phyloP scores from a whole-genome alignment of 2,797 vertebrate genomes.

The Triplophysa bombifrons region DNA sequence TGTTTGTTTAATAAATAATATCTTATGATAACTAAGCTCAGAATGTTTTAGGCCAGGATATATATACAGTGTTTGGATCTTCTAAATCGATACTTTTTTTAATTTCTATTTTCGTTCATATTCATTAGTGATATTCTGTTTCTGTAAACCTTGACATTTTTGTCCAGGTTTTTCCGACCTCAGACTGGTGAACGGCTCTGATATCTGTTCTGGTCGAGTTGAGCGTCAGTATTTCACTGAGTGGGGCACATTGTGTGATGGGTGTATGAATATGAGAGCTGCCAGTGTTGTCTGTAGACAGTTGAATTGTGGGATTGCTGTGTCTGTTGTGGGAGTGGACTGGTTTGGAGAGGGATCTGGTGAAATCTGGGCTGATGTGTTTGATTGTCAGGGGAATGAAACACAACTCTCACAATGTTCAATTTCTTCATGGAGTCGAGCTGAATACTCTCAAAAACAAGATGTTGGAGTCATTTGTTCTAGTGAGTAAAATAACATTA shows the following conservation, averaged over 20 bases:
- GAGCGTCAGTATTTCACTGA: background rate
- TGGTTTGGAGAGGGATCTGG: slow-evolving; percentile 45
- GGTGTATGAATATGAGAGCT: slow-evolving; percentile 47
- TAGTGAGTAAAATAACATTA: slow-evolving; percentile 28
- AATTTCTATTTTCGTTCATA: too few species aligned
- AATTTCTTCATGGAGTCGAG: slow-evolving; percentile 37
- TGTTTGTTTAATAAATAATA: too few species aligned
- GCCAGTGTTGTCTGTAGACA: slow-evolving; percentile 49
- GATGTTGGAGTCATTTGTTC: slow-evolving; percentile 53
- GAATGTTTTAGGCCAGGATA: too few species aligned
- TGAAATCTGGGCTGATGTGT: slow-evolving; percentile 47
- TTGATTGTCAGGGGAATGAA: slow-evolving; percentile 49
- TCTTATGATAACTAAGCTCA: too few species aligned
- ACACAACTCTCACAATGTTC: slow-evolving; percentile 40
- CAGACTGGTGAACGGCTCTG: background rate
- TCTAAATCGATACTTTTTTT: too few species aligned
- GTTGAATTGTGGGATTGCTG: slow-evolving; percentile 52
- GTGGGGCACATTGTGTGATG: slow-evolving; percentile 55
- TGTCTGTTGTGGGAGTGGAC: slow-evolving; percentile 33
- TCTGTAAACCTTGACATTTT: too few species aligned
- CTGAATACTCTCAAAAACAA: slow-evolving; percentile 30
- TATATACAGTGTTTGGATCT: too few species aligned
- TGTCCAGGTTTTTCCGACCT: background rate
- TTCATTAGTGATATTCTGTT: too few species aligned
- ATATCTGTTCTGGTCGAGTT: background rate